Evolutionary conservation across 1,140 invertebrate species (phyloP), one percentile per base, ranked within the genome.

Genomic region (Copidosoma floridanum): DNA sequence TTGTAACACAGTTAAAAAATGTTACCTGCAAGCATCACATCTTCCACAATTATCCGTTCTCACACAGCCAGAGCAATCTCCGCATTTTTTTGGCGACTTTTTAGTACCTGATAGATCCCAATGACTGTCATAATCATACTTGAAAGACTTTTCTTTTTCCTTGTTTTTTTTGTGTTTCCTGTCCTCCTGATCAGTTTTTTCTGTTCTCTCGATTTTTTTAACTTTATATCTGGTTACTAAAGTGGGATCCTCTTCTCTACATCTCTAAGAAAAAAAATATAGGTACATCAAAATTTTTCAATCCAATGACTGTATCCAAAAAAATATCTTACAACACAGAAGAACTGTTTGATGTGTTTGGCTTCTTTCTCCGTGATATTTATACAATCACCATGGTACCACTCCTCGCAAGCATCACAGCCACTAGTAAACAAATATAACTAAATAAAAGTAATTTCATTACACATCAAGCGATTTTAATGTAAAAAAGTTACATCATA

Each of bases 311-410:
- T 23, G 40, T 52, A 48, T 50, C 20, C 14, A 51, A 48, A 29
- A 32, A 60, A 7, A 41, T 51, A 43, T 64, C 76, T 78, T 76
- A 83, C 81, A 57, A 81, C 83, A 81, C 96, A 98, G 76, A 91
- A 97, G 71, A 95, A 98, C 67, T 93, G 90, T 72, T 94, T 93
- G 51, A 98, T 98, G 60, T 89, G 86, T 71, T 94, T 94, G 0
- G 96, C 91, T 75, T 97, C 92, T 66, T 91, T 87, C 73, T 96
- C 90, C 10, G 93, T 95, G 58, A 98, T 94, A 66, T 92, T 92
- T 69, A 99, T 96, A 77, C 96, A 98, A 71, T 97, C 94, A 10
- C 95, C 95, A 79, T 99, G 97, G 73, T 96, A 99, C 96, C 97
- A 99, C 82, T 98, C 95, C 78, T 98, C 94, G 80, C 97, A 99